phyloP scores from a whole-genome alignment of 2,797 vertebrate genomes.

The Oreochromis grahami region DNA sequence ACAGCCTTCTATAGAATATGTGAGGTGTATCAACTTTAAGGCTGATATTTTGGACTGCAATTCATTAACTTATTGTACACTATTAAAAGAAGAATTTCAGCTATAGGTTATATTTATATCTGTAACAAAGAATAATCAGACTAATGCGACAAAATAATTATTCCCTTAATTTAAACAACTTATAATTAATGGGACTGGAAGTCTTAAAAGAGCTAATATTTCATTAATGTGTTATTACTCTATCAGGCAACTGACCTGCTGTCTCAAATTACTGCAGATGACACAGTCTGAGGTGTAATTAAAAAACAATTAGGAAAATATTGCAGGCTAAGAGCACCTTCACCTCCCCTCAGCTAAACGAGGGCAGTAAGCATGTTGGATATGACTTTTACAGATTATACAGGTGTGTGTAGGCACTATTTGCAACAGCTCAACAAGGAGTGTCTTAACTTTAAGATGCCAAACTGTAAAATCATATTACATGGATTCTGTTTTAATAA shows the following conservation, averaged over 20 bases:
- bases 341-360: conserved; percentile 73
- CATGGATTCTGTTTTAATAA: neutral
- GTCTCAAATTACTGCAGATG: conserved; percentile 83
- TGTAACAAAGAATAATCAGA: neutral
- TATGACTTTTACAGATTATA: conserved; percentile 64
- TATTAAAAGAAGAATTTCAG: neutral
- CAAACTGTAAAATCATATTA: neutral
- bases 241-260: conserved; percentile 80
- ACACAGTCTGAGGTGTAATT: conserved; percentile 86
- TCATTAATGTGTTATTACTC: conserved; percentile 73
- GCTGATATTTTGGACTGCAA: neutral
- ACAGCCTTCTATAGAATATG: neutral
- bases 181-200: conserved; percentile 13
- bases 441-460: neutral
- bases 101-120: neutral
- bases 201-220: conserved; percentile 42
- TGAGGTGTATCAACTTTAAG: neutral
- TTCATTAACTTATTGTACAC: neutral
- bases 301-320: conserved; percentile 86
- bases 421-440: conserved; percentile 1
- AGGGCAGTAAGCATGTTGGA: conserved; percentile 80
- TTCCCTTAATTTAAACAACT: neutral
- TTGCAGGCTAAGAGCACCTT: conserved; percentile 77
- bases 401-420: conserved; percentile 61
- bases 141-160: neutral